Conservation (phyloP, 92 coral and sea anemone species). For the Meandrina meandrites region DNA sequence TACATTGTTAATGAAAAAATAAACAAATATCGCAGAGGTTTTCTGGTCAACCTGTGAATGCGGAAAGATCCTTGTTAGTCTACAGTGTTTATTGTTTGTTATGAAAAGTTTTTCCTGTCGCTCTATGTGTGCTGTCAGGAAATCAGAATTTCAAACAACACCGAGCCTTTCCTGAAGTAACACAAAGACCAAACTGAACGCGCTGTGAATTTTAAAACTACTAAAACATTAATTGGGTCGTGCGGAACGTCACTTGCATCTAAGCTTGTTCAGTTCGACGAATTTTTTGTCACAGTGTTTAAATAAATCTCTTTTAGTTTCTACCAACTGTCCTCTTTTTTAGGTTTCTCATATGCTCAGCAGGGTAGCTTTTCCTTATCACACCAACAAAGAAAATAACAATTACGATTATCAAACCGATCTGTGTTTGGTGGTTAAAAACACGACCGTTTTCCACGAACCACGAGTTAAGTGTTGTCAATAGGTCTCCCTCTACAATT, state of each 20-base stretch:
- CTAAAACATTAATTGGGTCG: background rate
- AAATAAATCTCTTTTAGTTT: background rate
- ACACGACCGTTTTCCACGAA: conserved; percentile 25
- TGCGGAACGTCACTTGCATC: background rate
- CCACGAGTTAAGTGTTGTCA: background rate
- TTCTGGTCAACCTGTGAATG: background rate
- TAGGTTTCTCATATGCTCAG: conserved; percentile 26
- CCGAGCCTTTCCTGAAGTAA: background rate
- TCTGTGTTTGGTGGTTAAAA: conserved; percentile 3
- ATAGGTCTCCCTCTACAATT: background rate
- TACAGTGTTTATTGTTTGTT: background rate
- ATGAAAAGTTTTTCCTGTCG: background rate
- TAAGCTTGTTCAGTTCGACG: background rate
- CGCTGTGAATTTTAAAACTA: background rate
- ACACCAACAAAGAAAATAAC: conserved; percentile 21
- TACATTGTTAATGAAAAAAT: conserved; percentile 29
- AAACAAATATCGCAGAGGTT: conserved; percentile 18
- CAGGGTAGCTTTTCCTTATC: conserved; percentile 6
- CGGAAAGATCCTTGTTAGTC: background rate
- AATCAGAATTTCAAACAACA: background rate
- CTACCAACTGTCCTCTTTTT: conserved; percentile 35
- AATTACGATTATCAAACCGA: conserved; percentile 11
- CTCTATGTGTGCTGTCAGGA: background rate
- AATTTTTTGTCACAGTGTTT: background rate
- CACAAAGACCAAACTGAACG: background rate